Conservation (phyloP, 2,113 vertebrate species). For the Etheostoma cragini region DNA sequence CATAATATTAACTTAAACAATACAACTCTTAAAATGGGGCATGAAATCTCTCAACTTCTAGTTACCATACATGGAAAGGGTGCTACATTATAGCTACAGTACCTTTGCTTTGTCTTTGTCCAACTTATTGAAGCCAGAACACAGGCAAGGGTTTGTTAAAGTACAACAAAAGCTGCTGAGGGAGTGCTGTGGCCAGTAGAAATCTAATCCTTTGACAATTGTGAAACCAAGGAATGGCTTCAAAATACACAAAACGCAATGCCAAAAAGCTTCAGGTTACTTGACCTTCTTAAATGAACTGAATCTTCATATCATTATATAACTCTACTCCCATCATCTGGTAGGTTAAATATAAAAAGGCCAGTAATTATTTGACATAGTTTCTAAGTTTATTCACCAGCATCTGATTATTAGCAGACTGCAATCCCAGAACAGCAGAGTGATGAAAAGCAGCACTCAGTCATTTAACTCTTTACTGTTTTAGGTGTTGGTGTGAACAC, state of each 20-base stretch:
- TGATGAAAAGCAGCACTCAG: not conserved
- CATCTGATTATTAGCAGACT: not conserved
- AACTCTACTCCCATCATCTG: not conserved
- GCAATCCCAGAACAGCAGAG: not conserved
- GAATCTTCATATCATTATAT: not conserved
- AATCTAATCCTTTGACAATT: constrained; percentile 57
- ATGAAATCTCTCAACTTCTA: not conserved
- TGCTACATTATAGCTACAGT: constrained; percentile 5
- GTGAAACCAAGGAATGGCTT: constrained; percentile 34
- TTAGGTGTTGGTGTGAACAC: not conserved
- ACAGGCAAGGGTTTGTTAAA: constrained; percentile 65
- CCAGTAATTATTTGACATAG: not conserved
- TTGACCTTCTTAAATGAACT: not conserved
- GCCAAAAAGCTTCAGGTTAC: not conserved
- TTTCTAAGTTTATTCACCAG: not conserved
- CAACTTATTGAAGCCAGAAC: constrained; percentile 54
- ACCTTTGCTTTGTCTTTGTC: constrained; percentile 36
- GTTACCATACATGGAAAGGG: constrained; percentile 15
- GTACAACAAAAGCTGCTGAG: constrained; percentile 58
- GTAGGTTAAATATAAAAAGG: not conserved
- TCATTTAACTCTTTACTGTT: not conserved
- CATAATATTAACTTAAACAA: too few relatives aligned
- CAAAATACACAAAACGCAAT: not conserved
- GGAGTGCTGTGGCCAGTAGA: constrained; percentile 38
- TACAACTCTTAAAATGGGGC: not conserved